A percentile compares a stretch with the other conserved stretches of the same genome.
phyloP scores from a whole-genome alignment of 2,113 vertebrate species.

The Bufo bufo region DNA sequence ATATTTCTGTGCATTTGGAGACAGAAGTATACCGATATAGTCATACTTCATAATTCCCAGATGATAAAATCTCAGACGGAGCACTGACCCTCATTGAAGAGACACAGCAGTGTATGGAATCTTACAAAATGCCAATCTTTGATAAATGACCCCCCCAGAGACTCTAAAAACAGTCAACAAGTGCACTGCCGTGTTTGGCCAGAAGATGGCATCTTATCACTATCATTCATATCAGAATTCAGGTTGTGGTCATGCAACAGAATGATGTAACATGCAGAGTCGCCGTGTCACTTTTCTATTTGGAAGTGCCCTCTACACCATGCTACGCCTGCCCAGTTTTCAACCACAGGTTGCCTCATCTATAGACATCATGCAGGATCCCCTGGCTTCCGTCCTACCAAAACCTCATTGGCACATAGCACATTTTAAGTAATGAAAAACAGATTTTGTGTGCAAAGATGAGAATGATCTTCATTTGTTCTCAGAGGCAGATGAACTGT shows the following conservation, averaged over 20 bases:
- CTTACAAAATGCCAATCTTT: no score
- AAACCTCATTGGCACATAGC: slow-evolving; percentile 2
- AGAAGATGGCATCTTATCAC: background rate
- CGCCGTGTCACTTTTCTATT: background rate
- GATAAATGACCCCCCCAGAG: no score
- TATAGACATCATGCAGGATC: background rate
- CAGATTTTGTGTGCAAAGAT: background rate
- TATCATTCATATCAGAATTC: background rate
- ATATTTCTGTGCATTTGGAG: no score
- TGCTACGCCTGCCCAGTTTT: background rate
- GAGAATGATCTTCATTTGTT: background rate
- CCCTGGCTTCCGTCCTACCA: background rate
- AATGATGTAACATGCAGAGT: background rate
- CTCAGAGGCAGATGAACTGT: background rate
- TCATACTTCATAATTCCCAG: no score
- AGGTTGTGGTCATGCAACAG: background rate
- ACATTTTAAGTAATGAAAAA: background rate
- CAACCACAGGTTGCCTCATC: background rate
- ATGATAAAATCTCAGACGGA: no score
- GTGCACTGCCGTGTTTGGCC: background rate
- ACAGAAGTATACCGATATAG: no score
- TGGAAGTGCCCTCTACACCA: background rate
- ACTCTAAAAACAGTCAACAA: background rate
- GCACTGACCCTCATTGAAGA: no score
- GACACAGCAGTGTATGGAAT: no score